Evolutionary conservation across 1,140 invertebrate genomes (phyloP).

Genomic region (Subanguina moxae): DNA sequence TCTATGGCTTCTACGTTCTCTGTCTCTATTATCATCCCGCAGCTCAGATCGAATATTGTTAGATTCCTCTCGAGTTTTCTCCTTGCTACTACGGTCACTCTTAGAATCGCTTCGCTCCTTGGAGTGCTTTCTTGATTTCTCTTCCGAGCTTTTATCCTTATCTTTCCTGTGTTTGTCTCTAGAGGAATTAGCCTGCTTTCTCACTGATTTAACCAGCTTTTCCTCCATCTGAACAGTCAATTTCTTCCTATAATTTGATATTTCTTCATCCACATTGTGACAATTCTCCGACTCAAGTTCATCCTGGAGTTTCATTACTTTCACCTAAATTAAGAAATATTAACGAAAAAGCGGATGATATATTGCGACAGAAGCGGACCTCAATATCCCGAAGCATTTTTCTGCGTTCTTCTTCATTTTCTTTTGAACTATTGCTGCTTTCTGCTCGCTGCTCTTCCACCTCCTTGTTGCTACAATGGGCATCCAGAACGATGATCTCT

Average conservation of each 20-base stretch:
- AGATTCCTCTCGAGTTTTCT: too few species aligned
- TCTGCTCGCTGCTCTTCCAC: not conserved
- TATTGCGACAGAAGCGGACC: slow-evolving; percentile 25
- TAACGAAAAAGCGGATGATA: not conserved
- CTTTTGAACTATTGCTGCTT: slow-evolving; percentile 19
- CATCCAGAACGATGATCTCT: not conserved
- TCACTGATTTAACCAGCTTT: slow-evolving; percentile 24
- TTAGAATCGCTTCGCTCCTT: slow-evolving; percentile 7
- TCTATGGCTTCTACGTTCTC: too few species aligned
- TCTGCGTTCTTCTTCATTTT: slow-evolving; percentile 46
- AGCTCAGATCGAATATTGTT: too few species aligned
- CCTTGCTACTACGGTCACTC: not conserved
- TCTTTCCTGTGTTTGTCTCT: not conserved
- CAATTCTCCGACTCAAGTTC: slow-evolving; percentile 46
- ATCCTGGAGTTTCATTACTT: slow-evolving; percentile 54
- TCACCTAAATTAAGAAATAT: slow-evolving; percentile 38
- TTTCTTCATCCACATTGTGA: slow-evolving; percentile 36
- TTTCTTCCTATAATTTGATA: slow-evolving; percentile 37
- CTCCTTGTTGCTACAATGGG: not conserved
- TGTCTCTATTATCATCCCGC: too few species aligned
- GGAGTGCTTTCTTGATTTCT: not conserved
- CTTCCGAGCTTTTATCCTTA: not conserved
- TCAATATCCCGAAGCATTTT: slow-evolving; percentile 54
- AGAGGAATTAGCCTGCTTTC: not conserved
- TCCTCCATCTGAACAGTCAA: slow-evolving; percentile 46